A percentile compares a stretch with the other conserved stretches of the same genome.
These are phyloP conservation scores for Cladopsammia gracilis DNA, from an alignment of 64 coral and sea anemone genomes.

Conservation along the genomic window DNA sequence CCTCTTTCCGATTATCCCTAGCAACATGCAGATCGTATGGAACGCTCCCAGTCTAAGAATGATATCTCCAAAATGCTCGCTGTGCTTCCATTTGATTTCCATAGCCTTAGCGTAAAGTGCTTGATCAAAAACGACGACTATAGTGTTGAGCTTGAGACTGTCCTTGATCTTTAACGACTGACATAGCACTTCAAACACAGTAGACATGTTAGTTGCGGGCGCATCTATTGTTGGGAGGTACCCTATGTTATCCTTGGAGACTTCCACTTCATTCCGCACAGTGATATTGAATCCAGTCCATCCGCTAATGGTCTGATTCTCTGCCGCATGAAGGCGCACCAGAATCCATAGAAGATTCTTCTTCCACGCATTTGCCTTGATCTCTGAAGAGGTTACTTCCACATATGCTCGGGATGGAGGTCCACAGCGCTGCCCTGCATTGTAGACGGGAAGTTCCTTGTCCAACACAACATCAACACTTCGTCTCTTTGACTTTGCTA, in stretches of 20 bases:
- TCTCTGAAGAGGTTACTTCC: slow-evolving; percentile 58
- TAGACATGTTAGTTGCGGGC: slow-evolving; percentile 8
- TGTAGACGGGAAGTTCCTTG: slow-evolving; percentile 24
- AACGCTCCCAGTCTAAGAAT: slow-evolving; percentile 35
- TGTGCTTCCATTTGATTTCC: slow-evolving; percentile 17
- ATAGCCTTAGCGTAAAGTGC: slow-evolving; percentile 23
- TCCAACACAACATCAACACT: slow-evolving; percentile 46
- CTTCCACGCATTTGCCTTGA: slow-evolving; percentile 42
- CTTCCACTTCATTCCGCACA: neutral
- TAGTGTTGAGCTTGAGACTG: slow-evolving; percentile 14
- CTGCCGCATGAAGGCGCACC: too few species aligned
- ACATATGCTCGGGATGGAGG: slow-evolving; percentile 50
- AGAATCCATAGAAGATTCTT: too few species aligned
- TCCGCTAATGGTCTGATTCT: too few species aligned
- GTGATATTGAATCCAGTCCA: too few species aligned
- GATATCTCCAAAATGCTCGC: neutral
- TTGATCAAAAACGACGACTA: slow-evolving; percentile 53
- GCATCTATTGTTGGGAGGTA: slow-evolving; percentile 18
- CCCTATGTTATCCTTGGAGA: slow-evolving; percentile 3
- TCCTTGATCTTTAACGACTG: slow-evolving; percentile 20
- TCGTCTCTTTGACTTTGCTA: slow-evolving; percentile 36
- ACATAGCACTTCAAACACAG: neutral
- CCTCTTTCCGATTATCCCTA: too few species aligned
- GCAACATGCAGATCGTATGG: slow-evolving; percentile 13
- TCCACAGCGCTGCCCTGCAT: too few species aligned